Evolutionary conservation across 2,113 vertebrate species (phyloP).

Genomic region (Dipodomys spectabilis): DNA sequence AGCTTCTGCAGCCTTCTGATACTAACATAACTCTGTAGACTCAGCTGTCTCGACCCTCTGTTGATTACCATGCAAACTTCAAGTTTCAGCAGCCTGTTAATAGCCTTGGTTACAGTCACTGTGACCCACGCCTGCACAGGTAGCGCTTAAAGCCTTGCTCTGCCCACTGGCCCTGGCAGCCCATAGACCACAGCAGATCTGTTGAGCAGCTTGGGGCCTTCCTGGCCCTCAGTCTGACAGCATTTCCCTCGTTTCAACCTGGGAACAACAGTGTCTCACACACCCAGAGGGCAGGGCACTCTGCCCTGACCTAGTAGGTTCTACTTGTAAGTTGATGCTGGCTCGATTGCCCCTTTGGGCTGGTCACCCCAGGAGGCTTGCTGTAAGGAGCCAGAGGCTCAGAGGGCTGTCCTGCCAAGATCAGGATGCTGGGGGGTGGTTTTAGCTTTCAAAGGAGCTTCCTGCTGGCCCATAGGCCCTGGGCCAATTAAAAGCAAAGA

Average conservation of each 20-base stretch:
- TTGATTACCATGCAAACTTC: not conserved
- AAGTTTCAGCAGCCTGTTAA: not conserved
- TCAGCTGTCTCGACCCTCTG: not conserved
- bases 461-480: not conserved
- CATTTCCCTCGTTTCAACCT: not conserved
- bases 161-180: not conserved
- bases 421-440: not conserved
- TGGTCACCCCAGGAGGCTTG: not conserved
- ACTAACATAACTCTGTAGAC: not conserved
- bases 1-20: not conserved
- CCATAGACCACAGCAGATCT: not conserved
- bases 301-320: not conserved
- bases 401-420: not conserved
- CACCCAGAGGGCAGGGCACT: not conserved
- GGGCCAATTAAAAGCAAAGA: not conserved
- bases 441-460: constrained; percentile 43
- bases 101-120: not conserved
- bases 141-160: not conserved
- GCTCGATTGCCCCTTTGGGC: not conserved
- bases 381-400: not conserved
- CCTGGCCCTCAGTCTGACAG: not conserved
- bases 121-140: not conserved
- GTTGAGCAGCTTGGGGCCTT: not conserved
- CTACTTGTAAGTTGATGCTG: not conserved
- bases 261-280: not conserved